Percentiles rank a stretch among this genome's conserved stretches.
Conservation (phyloP, 2,888 invertebrate genomes). For the Drosophila kanekoi region DNA sequence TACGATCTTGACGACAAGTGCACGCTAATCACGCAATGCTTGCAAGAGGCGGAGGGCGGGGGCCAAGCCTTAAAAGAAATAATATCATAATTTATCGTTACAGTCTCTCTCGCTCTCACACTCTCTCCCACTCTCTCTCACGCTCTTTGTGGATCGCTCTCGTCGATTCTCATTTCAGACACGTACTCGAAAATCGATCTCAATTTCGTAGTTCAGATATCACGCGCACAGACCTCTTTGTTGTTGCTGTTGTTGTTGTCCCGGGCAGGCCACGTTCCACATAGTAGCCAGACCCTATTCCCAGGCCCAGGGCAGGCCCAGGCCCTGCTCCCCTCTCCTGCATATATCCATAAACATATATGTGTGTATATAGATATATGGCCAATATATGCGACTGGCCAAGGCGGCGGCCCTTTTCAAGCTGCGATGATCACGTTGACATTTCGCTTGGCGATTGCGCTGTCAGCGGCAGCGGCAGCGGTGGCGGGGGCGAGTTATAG, state of each 20-base stretch:
- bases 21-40: slow-evolving; percentile 64
- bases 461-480: not conserved
- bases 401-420: slow-evolving; percentile 74
- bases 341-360: not conserved
- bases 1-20: slow-evolving; percentile 65
- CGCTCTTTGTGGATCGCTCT: not conserved
- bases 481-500: slow-evolving; percentile 3
- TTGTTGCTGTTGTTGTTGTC: slow-evolving; percentile 11
- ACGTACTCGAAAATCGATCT: slow-evolving; percentile 76
- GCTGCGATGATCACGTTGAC: slow-evolving; percentile 76
- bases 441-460: slow-evolving; percentile 56
- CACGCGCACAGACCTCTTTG: slow-evolving; percentile 57
- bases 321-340: not conserved
- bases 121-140: not conserved
- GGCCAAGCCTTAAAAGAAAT: slow-evolving; percentile 62
- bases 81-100: slow-evolving; percentile 79
- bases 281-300: slow-evolving; percentile 24
- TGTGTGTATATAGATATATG: slow-evolving; percentile 40
- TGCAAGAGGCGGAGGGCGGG: not conserved
- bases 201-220: slow-evolving; percentile 80
- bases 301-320: slow-evolving; percentile 6
- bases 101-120: slow-evolving; percentile 12
- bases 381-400: slow-evolving; percentile 62
- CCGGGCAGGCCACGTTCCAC: slow-evolving; percentile 55
- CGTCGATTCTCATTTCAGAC: slow-evolving; percentile 57